Evolutionary conservation across 2,113 vertebrate species (phyloP).

Genomic region (Probosciger aterrimus): DNA sequence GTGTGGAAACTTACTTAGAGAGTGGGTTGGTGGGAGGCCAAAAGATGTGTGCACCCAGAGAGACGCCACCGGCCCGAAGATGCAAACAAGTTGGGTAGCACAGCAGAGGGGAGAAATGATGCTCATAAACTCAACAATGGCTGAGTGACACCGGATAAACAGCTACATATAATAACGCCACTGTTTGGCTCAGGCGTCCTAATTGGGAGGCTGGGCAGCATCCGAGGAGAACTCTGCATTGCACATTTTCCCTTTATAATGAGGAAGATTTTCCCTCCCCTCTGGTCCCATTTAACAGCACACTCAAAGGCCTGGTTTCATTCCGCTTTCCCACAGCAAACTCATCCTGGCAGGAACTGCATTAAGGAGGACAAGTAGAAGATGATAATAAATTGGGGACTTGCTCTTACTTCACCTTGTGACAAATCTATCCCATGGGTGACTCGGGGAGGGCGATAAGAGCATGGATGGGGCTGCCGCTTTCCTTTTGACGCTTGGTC

Average conservation of each 20-base stretch:
- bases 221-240: not conserved
- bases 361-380: conserved; percentile 41
- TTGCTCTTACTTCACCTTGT: conserved; percentile 53
- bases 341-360: conserved; percentile 51
- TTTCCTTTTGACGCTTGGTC: conserved; percentile 41
- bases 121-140: conserved; percentile 35
- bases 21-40: conserved; percentile 41
- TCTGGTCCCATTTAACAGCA: conserved; percentile 2
- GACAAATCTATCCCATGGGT: conserved; percentile 34
- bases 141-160: conserved; percentile 30
- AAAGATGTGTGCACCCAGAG: not conserved
- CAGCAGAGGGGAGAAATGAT: conserved; percentile 35
- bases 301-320: conserved; percentile 50
- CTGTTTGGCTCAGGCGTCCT: conserved; percentile 30
- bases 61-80: not conserved
- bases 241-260: conserved; percentile 39
- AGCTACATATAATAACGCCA: conserved; percentile 20
- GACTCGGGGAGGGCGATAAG: not conserved
- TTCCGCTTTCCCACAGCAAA: conserved; percentile 62
- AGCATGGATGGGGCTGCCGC: not conserved
- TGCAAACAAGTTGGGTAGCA: conserved; percentile 49
- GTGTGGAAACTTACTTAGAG: conserved; percentile 34
- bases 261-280: conserved; percentile 1
- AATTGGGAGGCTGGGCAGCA: conserved; percentile 61
- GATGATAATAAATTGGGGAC: conserved; percentile 56